Base-by-base conservation (phyloP, 2,888 invertebrate species). In the Nephrotoma appendiculata region DNA sequence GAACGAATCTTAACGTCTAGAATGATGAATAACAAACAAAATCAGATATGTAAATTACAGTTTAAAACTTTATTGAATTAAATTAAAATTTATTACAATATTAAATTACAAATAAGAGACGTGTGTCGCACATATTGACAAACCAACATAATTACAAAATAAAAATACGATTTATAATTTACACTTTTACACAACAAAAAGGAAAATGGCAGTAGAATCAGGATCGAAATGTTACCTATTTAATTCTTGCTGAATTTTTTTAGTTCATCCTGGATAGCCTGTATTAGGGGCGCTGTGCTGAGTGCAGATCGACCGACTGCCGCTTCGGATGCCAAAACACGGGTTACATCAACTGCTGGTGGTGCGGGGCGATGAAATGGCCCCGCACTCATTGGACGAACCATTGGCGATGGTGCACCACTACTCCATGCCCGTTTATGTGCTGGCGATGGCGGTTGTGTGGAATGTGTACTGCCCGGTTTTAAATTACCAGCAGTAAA, bases 201-300 rank as follows among this genome's bases (percentile, higher is more conserved):
- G 2, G 19, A 71, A 57, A 84, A 84, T 84, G 84, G 43, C 84
- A 84, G 84, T 84, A 42, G 71, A 71, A 31, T 31, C 31, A 31
- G 6, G 71, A 19, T 31, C 31, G 31, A 48, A 84, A n/a, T 5
- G 44, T 11, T 31, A 31, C 31, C n/a, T n/a, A n/a, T n/a, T 86
- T 11, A 86, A 48, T 41, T 45, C 12, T 87, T 87, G 87, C 91
- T 91, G 87, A 91, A 91, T 88, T 90, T 91, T 89, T 90, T 90
- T 86, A 92, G 87, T 87, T 97, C 97, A 88, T 94, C 94, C 91
- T 96, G 96, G 89, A 97, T 97, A 88, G 97, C 96, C 84, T 95
- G 94, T 89, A 97, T 97, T 42, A 97, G 93, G 0, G 97, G 96
- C 12, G 96, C 94, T 0, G 97, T 96, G 0, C 97, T 96, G 90